These are phyloP conservation scores for Calephelis nemesis DNA, from an alignment of 1,140 invertebrate species.

Conservation along the genomic window DNA sequence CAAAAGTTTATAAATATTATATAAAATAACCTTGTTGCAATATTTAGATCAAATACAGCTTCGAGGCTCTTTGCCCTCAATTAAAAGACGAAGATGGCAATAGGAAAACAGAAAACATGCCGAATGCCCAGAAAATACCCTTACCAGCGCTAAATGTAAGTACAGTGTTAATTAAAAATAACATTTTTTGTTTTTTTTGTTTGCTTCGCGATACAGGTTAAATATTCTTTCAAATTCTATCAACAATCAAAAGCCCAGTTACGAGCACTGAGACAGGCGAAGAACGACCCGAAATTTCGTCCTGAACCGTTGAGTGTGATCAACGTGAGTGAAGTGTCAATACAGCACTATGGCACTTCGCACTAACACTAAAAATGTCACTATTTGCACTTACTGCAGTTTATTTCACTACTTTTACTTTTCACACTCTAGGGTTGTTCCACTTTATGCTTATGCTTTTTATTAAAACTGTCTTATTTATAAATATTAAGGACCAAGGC, in stretches of 20 bases:
- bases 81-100: slow-evolving; percentile 81
- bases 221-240: slow-evolving; percentile 82
- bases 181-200: slow-evolving; percentile 43
- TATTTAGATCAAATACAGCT: slow-evolving; percentile 82
- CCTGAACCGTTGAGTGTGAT: slow-evolving; percentile 82
- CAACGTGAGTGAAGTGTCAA: slow-evolving; percentile 81
- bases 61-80: slow-evolving; percentile 83
- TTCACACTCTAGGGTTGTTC: too few species aligned
- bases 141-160: slow-evolving; percentile 87
- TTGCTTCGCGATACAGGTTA: slow-evolving; percentile 77
- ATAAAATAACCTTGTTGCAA: slow-evolving; percentile 18
- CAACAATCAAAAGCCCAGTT: slow-evolving; percentile 79
- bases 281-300: slow-evolving; percentile 81
- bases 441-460: not conserved
- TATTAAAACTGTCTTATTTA: not conserved
- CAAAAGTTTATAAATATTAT: slow-evolving; percentile 7
- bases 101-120: slow-evolving; percentile 79
- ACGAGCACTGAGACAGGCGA: slow-evolving; percentile 74
- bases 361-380: slow-evolving; percentile 24
- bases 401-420: slow-evolving; percentile 10
- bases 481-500: too few species aligned
- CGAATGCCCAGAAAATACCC: slow-evolving; percentile 80
- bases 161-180: slow-evolving; percentile 34
- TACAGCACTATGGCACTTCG: slow-evolving; percentile 43
- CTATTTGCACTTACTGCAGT: slow-evolving; percentile 15